These are phyloP conservation scores for Ferdinandea cuprea DNA, from an alignment of 2,888 invertebrate species.

Conservation along the genomic window DNA sequence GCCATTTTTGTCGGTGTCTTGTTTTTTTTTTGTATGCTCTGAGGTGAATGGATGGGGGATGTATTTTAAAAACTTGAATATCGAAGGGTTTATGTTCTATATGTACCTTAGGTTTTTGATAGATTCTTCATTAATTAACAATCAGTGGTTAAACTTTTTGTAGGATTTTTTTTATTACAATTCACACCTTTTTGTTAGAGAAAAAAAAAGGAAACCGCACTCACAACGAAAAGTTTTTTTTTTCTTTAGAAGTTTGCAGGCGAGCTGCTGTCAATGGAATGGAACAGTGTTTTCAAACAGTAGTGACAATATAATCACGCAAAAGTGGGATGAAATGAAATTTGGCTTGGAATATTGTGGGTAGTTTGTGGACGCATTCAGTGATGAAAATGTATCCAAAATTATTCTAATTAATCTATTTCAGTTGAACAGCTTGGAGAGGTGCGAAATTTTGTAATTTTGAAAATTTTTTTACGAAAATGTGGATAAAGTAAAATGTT, in stretches of 20 bases:
- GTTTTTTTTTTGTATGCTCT: conserved; percentile 53
- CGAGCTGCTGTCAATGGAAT: conserved; percentile 58
- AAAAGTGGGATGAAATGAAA: conserved; percentile 25
- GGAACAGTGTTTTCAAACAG: conserved; percentile 53
- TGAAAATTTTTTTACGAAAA: no score
- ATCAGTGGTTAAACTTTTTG: conserved; percentile 80
- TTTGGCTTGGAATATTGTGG: background rate
- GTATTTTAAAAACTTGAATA: conserved; percentile 1
- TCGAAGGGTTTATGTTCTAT: background rate
- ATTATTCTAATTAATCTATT: no score
- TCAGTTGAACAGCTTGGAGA: no score
- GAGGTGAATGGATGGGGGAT: conserved; percentile 15
- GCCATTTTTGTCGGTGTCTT: conserved; percentile 80
- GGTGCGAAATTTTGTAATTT: no score
- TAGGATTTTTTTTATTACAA: conserved; percentile 32
- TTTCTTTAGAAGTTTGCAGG: conserved; percentile 21
- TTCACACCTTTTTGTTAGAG: conserved; percentile 33
- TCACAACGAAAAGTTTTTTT: conserved; percentile 37
- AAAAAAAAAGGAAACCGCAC: conserved; percentile 34
- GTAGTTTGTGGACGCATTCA: conserved; percentile 11
- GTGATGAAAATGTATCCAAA: conserved; percentile 1
- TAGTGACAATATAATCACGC: conserved; percentile 14
- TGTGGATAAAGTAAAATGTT: no score
- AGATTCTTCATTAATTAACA: conserved; percentile 80
- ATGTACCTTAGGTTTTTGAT: conserved; percentile 67